These are phyloP conservation scores for Tethea ocularis DNA, from an alignment of 2,888 invertebrate genomes.

Conservation along the genomic window DNA sequence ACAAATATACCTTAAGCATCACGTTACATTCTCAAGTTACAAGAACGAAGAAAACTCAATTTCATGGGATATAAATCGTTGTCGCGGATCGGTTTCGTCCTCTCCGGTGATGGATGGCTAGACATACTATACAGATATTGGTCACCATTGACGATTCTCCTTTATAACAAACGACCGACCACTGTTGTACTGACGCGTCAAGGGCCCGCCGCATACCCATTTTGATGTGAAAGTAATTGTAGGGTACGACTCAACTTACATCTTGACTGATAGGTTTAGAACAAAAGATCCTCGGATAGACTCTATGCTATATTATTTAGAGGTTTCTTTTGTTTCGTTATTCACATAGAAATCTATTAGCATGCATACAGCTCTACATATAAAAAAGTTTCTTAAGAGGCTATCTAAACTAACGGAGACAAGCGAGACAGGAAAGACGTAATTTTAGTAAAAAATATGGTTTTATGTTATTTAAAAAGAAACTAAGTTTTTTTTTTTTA, in stretches of 20 bases:
- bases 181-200: background rate
- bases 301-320: background rate
- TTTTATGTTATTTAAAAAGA: too few relatives aligned
- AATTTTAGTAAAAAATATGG: too few relatives aligned
- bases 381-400: too few relatives aligned
- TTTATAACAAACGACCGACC: background rate
- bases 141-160: conserved; percentile 2
- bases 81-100: conserved; percentile 13
- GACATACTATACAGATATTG: conserved; percentile 8
- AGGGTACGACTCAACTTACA: background rate
- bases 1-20: background rate
- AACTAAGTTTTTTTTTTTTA: too few relatives aligned
- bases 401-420: too few relatives aligned
- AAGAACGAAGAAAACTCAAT: conserved; percentile 25
- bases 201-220: background rate
- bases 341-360: too few relatives aligned
- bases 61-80: conserved; percentile 26
- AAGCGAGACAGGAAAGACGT: too few relatives aligned
- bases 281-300: background rate
- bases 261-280: background rate
- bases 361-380: too few relatives aligned
- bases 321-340: background rate
- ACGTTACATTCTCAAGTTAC: conserved; percentile 2
- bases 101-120: conserved; percentile 16
- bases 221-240: background rate